phyloP scores from a whole-genome alignment of 2,888 invertebrate species.

The Strigamia transsilvanica region DNA sequence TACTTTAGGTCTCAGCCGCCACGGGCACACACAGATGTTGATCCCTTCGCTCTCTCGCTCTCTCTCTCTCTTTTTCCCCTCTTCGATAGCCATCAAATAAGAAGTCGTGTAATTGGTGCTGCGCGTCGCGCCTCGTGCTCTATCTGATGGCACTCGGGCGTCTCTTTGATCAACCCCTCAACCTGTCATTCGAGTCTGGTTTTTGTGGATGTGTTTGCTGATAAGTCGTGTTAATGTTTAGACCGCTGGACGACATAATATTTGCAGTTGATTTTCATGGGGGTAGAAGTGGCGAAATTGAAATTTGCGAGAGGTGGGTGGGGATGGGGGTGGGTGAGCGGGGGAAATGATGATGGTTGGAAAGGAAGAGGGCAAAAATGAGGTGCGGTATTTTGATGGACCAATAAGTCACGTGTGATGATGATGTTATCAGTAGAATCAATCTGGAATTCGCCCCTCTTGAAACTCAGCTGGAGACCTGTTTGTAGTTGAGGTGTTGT shows the following conservation, averaged over 20 bases:
- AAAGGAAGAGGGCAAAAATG: not conserved
- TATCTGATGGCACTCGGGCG: constrained; percentile 45
- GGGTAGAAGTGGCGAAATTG: not conserved
- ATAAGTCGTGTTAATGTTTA: constrained; percentile 14
- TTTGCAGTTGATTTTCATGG: not conserved
- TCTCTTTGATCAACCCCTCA: constrained; percentile 38
- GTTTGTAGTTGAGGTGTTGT: constrained; percentile 37
- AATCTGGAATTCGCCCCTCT: constrained; percentile 48
- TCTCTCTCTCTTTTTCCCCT: not conserved
- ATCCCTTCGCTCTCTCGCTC: not conserved
- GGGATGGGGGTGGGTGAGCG: not conserved
- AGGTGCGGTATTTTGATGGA: constrained; percentile 41
- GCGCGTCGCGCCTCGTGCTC: constrained; percentile 48
- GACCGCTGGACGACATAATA: constrained; percentile 36
- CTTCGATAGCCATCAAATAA: constrained; percentile 43
- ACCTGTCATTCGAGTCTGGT: constrained; percentile 37
- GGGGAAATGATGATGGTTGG: not conserved
- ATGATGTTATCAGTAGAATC: constrained; percentile 43
- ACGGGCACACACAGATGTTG: constrained; percentile 8
- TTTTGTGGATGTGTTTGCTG: constrained; percentile 12
- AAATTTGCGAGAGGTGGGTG: not conserved
- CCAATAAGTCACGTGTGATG: constrained; percentile 41
- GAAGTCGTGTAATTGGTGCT: constrained; percentile 47
- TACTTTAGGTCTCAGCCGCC: constrained; percentile 20
- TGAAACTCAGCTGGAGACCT: constrained; percentile 43